Evolutionary conservation across 1,140 invertebrate species (phyloP).

Genomic region (Oncopeltus fasciatus): DNA sequence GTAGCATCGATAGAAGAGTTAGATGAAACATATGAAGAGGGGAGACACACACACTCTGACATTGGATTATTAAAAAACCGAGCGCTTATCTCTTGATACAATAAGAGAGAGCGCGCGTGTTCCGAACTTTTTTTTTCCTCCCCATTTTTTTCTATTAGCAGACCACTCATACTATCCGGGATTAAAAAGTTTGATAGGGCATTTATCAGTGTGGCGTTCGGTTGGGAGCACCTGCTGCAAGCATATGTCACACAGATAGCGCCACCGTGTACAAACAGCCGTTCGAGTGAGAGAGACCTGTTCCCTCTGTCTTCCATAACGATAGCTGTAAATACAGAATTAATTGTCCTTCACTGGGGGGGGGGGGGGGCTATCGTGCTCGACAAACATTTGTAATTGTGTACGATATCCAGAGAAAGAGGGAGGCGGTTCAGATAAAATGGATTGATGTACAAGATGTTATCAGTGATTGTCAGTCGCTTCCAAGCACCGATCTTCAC

Average conservation of each 20-base stretch:
- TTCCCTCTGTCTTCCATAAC: neutral
- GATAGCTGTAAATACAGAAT: neutral
- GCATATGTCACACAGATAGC: neutral
- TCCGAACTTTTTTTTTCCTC: too few relatives aligned
- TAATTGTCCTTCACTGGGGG: neutral
- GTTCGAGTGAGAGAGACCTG: too few relatives aligned
- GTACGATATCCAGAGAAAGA: too few relatives aligned
- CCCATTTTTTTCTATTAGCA: neutral
- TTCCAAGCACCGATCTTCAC: too few relatives aligned
- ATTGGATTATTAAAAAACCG: conserved; percentile 1
- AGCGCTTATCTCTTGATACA: conserved; percentile 1
- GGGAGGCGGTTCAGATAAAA: neutral
- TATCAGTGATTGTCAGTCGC: too few relatives aligned
- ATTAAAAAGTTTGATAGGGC: neutral
- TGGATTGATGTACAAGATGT: neutral
- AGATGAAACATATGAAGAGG: too few relatives aligned
- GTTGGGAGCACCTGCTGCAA: neutral
- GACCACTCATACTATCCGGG: conserved; percentile 1
- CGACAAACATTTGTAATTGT: neutral
- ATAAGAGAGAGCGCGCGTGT: neutral
- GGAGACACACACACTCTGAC: neutral
- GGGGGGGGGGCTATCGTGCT: neutral
- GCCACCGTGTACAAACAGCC: neutral
- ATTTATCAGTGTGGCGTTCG: too few relatives aligned
- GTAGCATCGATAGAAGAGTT: too few relatives aligned